Conservation (phyloP, 2,113 vertebrate genomes). For the Notechis scutatus region DNA sequence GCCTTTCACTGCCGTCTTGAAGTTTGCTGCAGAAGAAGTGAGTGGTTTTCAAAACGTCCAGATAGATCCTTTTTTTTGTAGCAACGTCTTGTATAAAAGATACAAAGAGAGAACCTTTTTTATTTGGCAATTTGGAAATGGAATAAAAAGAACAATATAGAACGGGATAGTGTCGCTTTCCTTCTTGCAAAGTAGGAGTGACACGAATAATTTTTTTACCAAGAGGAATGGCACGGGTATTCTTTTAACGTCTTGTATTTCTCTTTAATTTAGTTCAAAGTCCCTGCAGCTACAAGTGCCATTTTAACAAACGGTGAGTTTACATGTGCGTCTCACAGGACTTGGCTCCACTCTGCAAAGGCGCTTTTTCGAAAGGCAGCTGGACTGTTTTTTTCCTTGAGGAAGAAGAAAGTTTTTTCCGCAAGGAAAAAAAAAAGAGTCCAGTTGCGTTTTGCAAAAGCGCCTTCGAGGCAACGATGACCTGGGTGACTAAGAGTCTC, state of each 20-base stretch:
- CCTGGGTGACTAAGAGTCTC: too few species aligned
- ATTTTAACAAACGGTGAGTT: conserved; percentile 83
- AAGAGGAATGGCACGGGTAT: not conserved
- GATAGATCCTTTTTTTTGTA: not conserved
- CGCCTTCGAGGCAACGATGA: not conserved
- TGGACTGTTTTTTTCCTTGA: too few species aligned
- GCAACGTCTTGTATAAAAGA: not conserved
- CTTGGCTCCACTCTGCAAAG: not conserved
- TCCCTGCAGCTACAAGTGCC: conserved; percentile 80
- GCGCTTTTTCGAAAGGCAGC: not conserved
- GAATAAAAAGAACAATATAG: not conserved
- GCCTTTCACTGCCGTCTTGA: conserved; percentile 93
- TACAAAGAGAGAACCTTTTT: not conserved
- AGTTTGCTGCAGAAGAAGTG: conserved; percentile 97
- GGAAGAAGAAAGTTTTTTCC: not conserved
- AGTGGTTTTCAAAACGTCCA: conserved; percentile 42
- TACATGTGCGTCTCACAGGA: not conserved
- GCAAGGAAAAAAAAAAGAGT: not conserved
- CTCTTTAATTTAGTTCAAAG: conserved; percentile 73
- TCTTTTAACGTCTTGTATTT: conserved; percentile 10
- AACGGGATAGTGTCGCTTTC: not conserved
- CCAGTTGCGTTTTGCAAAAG: not conserved
- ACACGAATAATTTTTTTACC: not conserved
- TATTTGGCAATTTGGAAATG: not conserved
- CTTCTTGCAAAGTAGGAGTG: not conserved